Evolutionary conservation across 2,113 vertebrate genomes (phyloP).

Genomic region (Nothocercus nigrocapillus): DNA sequence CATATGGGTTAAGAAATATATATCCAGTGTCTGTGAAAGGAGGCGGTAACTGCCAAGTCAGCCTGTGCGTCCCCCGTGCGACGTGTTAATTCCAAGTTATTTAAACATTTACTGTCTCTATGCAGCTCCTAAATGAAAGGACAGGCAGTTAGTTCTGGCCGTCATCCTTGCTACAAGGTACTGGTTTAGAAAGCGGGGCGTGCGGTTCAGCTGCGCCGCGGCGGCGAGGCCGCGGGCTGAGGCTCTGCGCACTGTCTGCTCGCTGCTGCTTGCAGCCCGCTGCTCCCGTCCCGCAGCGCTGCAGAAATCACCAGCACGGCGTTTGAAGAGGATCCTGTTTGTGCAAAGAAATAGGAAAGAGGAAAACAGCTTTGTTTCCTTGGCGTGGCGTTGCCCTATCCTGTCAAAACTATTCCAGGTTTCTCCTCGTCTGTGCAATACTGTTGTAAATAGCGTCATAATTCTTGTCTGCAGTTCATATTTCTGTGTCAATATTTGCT

Average conservation of each 20-base stretch:
- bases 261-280: neutral
- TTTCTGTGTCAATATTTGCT: neutral
- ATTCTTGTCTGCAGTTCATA: neutral
- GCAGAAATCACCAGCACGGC: neutral
- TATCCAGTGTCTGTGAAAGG: neutral
- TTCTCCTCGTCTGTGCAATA: neutral
- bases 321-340: neutral
- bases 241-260: neutral
- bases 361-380: neutral
- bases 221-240: neutral
- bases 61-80: fast-evolving
- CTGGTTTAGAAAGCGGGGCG: neutral
- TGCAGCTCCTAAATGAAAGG: neutral
- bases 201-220: neutral
- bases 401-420: neutral
- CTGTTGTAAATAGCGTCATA: neutral
- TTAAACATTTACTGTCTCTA: neutral
- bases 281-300: too few species aligned
- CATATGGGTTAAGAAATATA: neutral
- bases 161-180: neutral
- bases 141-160: neutral
- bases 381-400: neutral
- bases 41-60: neutral
- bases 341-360: neutral
- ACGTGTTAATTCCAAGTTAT: neutral